Evolutionary conservation across 92 coral and sea anemone genomes (phyloP), one percentile per base, ranked within the genome.

Genomic region (Phymanthus crucifer): DNA sequence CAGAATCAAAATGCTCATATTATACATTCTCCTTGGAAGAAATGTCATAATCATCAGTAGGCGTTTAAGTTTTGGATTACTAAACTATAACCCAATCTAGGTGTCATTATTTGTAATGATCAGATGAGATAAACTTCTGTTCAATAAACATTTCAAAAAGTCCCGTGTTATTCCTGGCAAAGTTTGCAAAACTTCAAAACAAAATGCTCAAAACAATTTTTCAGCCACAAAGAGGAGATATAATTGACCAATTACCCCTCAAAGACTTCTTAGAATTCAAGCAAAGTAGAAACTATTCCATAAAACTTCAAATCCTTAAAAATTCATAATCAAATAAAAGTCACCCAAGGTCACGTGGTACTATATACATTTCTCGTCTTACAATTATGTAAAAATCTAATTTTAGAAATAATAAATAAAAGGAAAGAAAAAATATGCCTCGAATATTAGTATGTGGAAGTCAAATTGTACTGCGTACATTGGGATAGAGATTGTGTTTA

Each of bases 321-420:
- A 65, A 3, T 37, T 37, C 26, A 65, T 5, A 65, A 17, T 65
- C 38, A 21, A 68, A 68, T 68, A 32, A 68, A 68, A 68, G n/a
- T 2, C 14, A 14, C 14, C 26, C 21, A 68, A 69, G 23, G 73
- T 69, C 73, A 69, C 73, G 73, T 69, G 73, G 12, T 69, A 32
- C 13, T 35, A 34, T 10, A 18, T 24, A n/a, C n/a, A 7, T 10
- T 66, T 66, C 71, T 66, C 9, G 71, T 23, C 71, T 29, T 17
- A 26, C 24, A 14, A 27, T 69, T 69, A 69, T 69, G 73, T 34
- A 69, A 61, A 61, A 69, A 34, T 29, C 73, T 69, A 69, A 69
- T 69, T 69, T 69, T 69, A 69, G 73, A 32, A 69, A 23, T 32
- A 18, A 32, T 69, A 34, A 69, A 35, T 69, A 69, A 69, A 69